A percentile compares a stretch with the other conserved stretches of the same genome.
These are phyloP conservation scores for Ispidina picta DNA, from an alignment of 2,797 vertebrate species.

Conservation along the genomic window DNA sequence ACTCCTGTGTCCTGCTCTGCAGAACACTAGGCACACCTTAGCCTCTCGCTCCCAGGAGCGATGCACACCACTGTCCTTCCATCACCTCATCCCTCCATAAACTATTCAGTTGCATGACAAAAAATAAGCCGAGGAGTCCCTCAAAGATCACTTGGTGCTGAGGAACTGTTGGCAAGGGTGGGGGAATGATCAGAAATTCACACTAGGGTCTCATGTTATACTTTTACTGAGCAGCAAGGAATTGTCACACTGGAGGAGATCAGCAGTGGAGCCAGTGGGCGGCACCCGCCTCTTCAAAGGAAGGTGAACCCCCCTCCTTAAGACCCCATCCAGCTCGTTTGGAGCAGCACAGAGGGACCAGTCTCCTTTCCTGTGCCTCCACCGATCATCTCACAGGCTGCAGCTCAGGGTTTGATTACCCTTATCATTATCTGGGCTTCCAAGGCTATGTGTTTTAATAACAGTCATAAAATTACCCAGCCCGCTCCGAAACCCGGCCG, in stretches of 20 bases:
- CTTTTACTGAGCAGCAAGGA: background rate
- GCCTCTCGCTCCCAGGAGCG: fast-evolving
- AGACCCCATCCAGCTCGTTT: background rate
- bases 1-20: fast-evolving
- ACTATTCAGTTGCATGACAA: background rate
- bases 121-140: background rate
- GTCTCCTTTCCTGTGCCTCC: background rate
- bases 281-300: background rate
- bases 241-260: background rate
- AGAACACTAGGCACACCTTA: background rate
- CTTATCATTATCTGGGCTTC: constrained; percentile 4
- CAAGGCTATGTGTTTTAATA: constrained; percentile 30
- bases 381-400: background rate
- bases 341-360: background rate
- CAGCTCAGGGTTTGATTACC: background rate
- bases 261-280: background rate
- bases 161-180: fast-evolving
- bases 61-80: background rate
- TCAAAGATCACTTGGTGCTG: background rate
- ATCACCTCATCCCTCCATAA: background rate
- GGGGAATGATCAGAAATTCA: background rate
- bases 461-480: constrained; percentile 18
- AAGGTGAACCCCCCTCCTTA: background rate
- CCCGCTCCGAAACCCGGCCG: background rate
- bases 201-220: background rate